Percentiles rank a stretch among this genome's conserved stretches.
Evolutionary conservation across 2,888 invertebrate genomes (phyloP).

Genomic region (Cephonodes hylas): DNA sequence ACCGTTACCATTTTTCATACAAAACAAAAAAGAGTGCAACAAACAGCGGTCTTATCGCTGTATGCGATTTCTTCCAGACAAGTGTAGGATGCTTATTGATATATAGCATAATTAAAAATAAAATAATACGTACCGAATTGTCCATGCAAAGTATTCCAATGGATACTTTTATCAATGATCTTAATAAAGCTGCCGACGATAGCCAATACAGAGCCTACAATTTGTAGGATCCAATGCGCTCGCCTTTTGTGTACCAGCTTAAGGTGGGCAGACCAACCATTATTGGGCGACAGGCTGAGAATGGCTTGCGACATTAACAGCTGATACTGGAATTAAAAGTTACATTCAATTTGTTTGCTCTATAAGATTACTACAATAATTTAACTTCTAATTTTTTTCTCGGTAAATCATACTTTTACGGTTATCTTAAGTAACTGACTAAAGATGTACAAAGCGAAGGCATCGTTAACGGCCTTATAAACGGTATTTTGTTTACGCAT

Average conservation of each 20-base stretch:
- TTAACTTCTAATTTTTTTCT: too few species aligned
- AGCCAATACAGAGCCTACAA: slow-evolving; percentile 44
- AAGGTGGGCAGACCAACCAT: slow-evolving; percentile 46
- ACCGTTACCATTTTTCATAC: too few species aligned
- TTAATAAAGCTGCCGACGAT: slow-evolving; percentile 44
- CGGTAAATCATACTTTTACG: too few species aligned
- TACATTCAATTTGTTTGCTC: too few species aligned
- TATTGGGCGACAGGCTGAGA: slow-evolving; percentile 40
- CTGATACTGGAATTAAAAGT: slow-evolving; percentile 44
- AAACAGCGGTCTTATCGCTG: too few species aligned
- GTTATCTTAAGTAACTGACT: too few species aligned
- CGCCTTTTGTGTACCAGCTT: slow-evolving; percentile 39
- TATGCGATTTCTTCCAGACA: too few species aligned
- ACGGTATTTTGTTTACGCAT: too few species aligned
- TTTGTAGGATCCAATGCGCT: slow-evolving; percentile 48
- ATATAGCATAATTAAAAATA: not conserved
- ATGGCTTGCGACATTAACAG: slow-evolving; percentile 52
- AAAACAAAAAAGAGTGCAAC: too few species aligned
- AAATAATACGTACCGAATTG: slow-evolving; percentile 33
- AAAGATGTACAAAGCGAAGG: too few species aligned
- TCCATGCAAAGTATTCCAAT: slow-evolving; percentile 50
- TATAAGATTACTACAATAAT: not conserved
- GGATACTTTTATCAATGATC: slow-evolving; percentile 37
- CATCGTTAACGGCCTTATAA: too few species aligned
- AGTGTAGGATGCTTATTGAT: too few species aligned